Percentiles rank a stretch among this genome's conserved stretches.
Evolutionary conservation across 2,888 invertebrate species (phyloP).

Genomic region (Acronicta psi): DNA sequence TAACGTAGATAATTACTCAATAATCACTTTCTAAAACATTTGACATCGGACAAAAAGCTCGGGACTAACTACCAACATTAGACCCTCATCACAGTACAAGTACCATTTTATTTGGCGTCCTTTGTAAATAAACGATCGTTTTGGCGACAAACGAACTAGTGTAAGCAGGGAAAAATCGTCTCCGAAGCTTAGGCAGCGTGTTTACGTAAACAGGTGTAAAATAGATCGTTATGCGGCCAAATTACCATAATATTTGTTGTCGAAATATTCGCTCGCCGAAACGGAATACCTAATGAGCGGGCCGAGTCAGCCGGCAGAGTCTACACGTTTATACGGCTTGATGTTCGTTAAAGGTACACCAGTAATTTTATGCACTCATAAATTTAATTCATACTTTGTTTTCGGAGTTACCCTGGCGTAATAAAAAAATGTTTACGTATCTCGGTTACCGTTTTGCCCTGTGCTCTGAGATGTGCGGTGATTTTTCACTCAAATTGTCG

Average conservation of each 20-base stretch:
- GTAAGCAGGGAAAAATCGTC: constrained; percentile 72
- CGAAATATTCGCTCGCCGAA: constrained; percentile 83
- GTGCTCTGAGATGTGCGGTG: constrained; percentile 30
- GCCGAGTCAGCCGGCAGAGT: constrained; percentile 76
- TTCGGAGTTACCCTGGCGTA: constrained; percentile 60
- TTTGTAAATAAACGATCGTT: constrained; percentile 60
- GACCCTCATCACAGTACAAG: constrained; percentile 58
- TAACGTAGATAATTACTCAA: constrained; percentile 52
- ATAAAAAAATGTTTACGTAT: constrained; percentile 54
- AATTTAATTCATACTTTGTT: constrained; percentile 75
- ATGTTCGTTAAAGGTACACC: constrained; percentile 76
- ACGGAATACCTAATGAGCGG: constrained; percentile 83
- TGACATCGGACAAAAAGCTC: constrained; percentile 50
- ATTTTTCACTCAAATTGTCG: constrained; percentile 50
- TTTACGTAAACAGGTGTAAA: constrained; percentile 87
- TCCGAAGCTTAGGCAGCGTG: constrained; percentile 77
- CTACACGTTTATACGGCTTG: constrained; percentile 75
- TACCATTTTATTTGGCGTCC: constrained; percentile 52
- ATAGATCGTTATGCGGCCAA: constrained; percentile 81
- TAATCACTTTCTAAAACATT: constrained; percentile 57
- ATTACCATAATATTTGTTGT: constrained; percentile 87
- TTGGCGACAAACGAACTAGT: constrained; percentile 61
- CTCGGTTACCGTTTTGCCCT: constrained; percentile 49
- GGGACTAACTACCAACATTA: constrained; percentile 56
- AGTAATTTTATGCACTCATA: constrained; percentile 77